A percentile compares a stretch with the other conserved stretches of the same genome.
Conservation (phyloP, 2,113 vertebrate species). For the Microtus richardsoni region DNA sequence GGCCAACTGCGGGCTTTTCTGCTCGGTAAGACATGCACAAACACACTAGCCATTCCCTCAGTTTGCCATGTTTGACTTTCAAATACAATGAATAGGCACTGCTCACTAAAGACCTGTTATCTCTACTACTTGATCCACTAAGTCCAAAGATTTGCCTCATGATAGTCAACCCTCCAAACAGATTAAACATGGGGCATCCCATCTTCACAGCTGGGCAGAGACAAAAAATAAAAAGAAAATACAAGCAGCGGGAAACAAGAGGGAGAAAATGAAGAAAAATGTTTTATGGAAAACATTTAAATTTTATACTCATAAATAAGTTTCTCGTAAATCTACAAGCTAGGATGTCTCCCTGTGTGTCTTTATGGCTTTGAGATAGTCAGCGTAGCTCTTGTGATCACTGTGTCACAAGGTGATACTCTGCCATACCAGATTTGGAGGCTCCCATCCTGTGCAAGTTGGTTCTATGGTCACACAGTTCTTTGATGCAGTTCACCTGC, state of each 20-base stretch:
- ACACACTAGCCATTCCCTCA: neutral
- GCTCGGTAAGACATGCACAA: neutral
- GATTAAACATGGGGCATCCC: neutral
- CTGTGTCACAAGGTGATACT: neutral
- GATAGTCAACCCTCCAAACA: neutral
- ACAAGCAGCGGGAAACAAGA: neutral
- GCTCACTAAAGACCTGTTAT: neutral
- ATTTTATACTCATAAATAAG: neutral
- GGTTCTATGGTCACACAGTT: neutral
- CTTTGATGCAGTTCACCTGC: neutral
- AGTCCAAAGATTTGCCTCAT: neutral
- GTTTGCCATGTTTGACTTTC: neutral
- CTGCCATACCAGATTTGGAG: neutral
- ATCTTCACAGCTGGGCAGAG: neutral
- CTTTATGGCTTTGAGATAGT: neutral
- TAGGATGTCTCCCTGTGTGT: neutral
- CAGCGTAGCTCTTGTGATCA: neutral
- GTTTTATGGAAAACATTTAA: constrained; percentile 4
- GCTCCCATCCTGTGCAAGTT: neutral
- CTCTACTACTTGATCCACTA: neutral
- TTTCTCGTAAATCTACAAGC: neutral
- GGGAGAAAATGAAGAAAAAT: neutral
- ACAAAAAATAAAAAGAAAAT: neutral
- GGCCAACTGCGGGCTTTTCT: neutral
- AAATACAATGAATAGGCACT: neutral